Conservation (phyloP, 2,888 invertebrate genomes). For the Sinentomon sp. region DNA sequence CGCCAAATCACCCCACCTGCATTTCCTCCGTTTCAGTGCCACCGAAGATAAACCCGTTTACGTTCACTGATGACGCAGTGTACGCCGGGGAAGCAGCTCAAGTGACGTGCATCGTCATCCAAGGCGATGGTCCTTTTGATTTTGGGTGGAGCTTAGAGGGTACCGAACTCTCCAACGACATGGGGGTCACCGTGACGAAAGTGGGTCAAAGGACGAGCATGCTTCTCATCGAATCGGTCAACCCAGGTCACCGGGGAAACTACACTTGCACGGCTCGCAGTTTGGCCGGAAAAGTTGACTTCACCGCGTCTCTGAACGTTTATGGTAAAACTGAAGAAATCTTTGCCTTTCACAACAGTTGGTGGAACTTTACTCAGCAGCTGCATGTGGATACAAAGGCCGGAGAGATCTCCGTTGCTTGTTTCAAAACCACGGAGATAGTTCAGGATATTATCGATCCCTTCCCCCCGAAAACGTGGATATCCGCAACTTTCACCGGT, state of each 20-base stretch:
- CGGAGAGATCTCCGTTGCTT: too few species aligned
- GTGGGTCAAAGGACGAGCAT: conserved; percentile 31
- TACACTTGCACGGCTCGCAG: conserved; percentile 40
- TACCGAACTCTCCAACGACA: conserved; percentile 20
- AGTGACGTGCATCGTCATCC: conserved; percentile 16
- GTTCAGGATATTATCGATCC: too few species aligned
- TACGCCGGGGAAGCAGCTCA: conserved; percentile 16
- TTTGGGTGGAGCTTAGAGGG: conserved; percentile 22
- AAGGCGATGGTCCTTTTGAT: too few species aligned
- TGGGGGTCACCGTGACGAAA: conserved; percentile 22
- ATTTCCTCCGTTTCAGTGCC: too few species aligned
- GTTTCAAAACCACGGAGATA: too few species aligned
- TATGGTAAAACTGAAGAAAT: too few species aligned
- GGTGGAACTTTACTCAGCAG: too few species aligned
- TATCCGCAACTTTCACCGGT: too few species aligned
- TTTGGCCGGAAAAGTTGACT: conserved; percentile 14
- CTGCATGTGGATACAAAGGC: too few species aligned
- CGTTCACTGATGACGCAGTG: conserved; percentile 16
- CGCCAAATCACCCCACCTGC: too few species aligned
- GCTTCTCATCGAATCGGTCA: conserved; percentile 36
- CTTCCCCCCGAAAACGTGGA: too few species aligned
- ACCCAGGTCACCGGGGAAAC: conserved; percentile 39
- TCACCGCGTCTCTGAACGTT: conserved; percentile 31
- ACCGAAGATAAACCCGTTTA: conserved; percentile 18
- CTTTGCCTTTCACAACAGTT: too few species aligned